A percentile compares a stretch with the other conserved stretches of the same genome.
Conservation (phyloP, 2,113 vertebrate species). For the Bungarus multicinctus region DNA sequence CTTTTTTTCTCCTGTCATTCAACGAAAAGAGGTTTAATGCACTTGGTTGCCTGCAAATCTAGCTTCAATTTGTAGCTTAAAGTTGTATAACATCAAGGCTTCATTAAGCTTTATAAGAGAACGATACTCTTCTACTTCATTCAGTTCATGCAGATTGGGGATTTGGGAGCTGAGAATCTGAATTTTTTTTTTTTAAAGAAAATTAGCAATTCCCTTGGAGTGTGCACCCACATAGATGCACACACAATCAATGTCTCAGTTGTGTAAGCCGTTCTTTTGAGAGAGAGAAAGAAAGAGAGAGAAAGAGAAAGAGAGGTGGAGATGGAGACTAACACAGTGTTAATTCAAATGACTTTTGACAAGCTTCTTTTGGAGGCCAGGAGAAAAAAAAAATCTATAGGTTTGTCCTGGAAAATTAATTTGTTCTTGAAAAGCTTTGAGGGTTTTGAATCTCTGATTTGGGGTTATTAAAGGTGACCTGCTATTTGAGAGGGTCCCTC, state of each 20-base stretch:
- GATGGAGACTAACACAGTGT: rapidly evolving
- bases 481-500: not conserved
- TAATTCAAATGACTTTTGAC: not conserved
- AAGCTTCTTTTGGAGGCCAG: not conserved
- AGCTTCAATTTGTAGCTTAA: conserved; percentile 63
- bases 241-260: not conserved
- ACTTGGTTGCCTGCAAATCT: conserved; percentile 57
- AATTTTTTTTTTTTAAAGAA: too few species aligned
- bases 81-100: conserved; percentile 69
- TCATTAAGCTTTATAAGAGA: conserved; percentile 67
- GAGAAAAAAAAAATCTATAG: not conserved
- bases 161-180: not conserved
- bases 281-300: too few species aligned
- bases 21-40: conserved; percentile 66
- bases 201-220: too few species aligned
- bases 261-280: not conserved
- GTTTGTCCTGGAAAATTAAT: not conserved
- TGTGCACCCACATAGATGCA: too few species aligned
- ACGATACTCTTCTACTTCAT: conserved; percentile 36
- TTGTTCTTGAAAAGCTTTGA: not conserved
- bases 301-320: not conserved
- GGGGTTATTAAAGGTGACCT: not conserved
- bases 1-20: conserved; percentile 59
- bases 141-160: not conserved
- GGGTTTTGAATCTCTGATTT: not conserved